Conservation (phyloP, 2,113 vertebrate genomes). For the Toxostoma redivivum region DNA sequence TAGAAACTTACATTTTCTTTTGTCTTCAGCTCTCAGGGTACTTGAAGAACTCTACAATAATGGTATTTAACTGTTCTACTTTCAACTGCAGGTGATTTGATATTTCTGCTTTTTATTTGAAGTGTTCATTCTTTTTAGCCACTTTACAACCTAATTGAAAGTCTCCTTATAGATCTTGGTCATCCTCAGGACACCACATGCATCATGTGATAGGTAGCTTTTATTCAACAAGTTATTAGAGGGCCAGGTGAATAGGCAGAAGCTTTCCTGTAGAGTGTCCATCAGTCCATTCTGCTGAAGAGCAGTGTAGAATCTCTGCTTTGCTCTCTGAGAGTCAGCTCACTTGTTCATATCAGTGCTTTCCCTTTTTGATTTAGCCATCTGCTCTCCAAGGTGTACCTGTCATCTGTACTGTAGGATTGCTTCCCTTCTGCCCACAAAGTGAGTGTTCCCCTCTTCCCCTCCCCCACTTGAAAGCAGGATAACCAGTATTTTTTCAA, state of each 20-base stretch:
- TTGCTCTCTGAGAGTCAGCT: not conserved
- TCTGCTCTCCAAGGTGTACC: not conserved
- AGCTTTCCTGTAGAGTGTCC: not conserved
- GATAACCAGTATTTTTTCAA: not conserved
- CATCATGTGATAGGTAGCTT: not conserved
- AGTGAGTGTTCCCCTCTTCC: not conserved
- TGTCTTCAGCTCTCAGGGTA: not conserved
- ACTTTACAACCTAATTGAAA: not conserved
- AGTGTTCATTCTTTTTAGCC: not conserved
- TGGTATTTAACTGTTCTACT: not conserved
- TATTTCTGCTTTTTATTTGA: not conserved
- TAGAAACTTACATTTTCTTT: not conserved
- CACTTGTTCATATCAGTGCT: not conserved
- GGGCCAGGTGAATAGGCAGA: accelerated
- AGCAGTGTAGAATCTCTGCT: not conserved
- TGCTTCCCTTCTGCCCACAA: not conserved
- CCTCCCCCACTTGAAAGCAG: not conserved
- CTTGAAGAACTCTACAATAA: not conserved
- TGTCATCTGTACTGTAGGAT: not conserved
- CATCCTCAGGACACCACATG: not conserved
- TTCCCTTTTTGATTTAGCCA: not conserved
- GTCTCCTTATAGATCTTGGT: not conserved
- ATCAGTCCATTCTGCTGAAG: not conserved
- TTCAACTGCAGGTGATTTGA: not conserved
- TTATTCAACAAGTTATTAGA: not conserved